Percentiles rank a stretch among this genome's conserved stretches.
phyloP scores from a whole-genome alignment of 1,140 invertebrate genomes.

The Lanistes nyassanus region DNA sequence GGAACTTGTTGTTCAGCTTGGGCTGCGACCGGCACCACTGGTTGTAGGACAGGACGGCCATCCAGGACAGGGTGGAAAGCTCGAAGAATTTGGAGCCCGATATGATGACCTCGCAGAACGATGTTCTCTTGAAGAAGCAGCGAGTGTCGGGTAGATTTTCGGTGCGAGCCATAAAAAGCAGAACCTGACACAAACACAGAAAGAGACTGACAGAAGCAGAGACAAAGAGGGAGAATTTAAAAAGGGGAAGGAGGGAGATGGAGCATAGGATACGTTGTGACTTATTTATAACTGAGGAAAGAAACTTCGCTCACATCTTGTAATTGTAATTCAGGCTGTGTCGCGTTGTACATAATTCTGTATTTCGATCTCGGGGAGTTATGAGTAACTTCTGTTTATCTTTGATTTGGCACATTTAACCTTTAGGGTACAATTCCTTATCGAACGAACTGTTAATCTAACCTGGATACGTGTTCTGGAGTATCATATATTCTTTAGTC shows the following conservation, averaged over 20 bases:
- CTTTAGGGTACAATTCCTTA: no score
- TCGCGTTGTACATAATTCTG: no score
- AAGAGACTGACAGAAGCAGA: slow-evolving; percentile 2
- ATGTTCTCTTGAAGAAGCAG: slow-evolving; percentile 24
- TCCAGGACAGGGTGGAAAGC: slow-evolving; percentile 23
- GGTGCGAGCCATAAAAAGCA: slow-evolving; percentile 17
- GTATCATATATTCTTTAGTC: no score
- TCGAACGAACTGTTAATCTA: no score
- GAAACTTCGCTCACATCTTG: no score
- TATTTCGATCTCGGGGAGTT: no score
- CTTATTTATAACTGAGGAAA: no score
- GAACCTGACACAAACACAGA: slow-evolving; percentile 2
- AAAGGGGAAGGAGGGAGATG: background rate
- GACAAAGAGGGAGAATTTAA: background rate
- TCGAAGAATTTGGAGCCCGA: slow-evolving; percentile 23
- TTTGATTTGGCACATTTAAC: no score
- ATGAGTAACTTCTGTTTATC: no score
- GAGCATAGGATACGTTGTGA: no score
- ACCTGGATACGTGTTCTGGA: no score
- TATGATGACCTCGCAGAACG: slow-evolving; percentile 23
- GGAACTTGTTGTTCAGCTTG: slow-evolving; percentile 20
- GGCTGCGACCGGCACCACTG: slow-evolving; percentile 26
- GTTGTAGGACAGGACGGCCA: slow-evolving; percentile 21
- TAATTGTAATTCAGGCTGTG: no score
- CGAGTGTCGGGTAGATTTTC: slow-evolving; percentile 25